phyloP scores from a whole-genome alignment of 2,888 invertebrate species.

The Aphidius colemani region DNA sequence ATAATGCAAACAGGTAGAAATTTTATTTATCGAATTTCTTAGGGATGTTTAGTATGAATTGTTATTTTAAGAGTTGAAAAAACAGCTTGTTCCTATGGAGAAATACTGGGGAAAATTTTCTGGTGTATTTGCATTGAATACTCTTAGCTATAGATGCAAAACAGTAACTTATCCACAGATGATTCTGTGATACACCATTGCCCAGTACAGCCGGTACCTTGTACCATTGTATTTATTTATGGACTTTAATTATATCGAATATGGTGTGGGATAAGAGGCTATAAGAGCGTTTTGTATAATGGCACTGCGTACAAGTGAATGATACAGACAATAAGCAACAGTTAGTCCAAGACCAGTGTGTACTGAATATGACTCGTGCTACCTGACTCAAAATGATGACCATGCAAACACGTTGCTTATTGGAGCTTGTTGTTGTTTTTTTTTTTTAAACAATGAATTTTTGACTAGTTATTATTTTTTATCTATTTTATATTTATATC shows the following conservation, averaged over 20 bases:
- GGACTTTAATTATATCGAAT: conserved; percentile 60
- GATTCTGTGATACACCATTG: neutral
- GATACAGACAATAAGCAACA: conserved; percentile 33
- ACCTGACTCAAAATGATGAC: conserved; percentile 11
- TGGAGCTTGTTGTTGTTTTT: conserved; percentile 1
- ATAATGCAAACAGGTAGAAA: too few species aligned
- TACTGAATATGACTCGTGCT: neutral
- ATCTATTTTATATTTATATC: too few species aligned
- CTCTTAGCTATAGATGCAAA: conserved; percentile 43
- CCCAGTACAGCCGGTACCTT: conserved; percentile 45
- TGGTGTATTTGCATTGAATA: conserved; percentile 58
- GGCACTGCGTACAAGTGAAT: conserved; percentile 32
- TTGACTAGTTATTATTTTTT: too few species aligned
- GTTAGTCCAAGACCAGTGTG: conserved; percentile 22
- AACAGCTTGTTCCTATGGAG: conserved; percentile 12
- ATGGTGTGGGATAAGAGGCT: conserved; percentile 49
- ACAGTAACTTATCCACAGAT: neutral
- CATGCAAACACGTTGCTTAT: neutral
- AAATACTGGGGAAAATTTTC: conserved; percentile 29
- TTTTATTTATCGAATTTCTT: neutral
- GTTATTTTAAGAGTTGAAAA: conserved; percentile 18
- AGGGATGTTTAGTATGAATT: neutral
- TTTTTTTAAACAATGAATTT: conserved; percentile 21
- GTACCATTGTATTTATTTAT: conserved; percentile 60
- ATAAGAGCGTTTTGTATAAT: conserved; percentile 39